Evolutionary conservation across 2,888 invertebrate species (phyloP), one percentile per base, ranked within the genome.

Genomic region (Morinoia aosen): DNA sequence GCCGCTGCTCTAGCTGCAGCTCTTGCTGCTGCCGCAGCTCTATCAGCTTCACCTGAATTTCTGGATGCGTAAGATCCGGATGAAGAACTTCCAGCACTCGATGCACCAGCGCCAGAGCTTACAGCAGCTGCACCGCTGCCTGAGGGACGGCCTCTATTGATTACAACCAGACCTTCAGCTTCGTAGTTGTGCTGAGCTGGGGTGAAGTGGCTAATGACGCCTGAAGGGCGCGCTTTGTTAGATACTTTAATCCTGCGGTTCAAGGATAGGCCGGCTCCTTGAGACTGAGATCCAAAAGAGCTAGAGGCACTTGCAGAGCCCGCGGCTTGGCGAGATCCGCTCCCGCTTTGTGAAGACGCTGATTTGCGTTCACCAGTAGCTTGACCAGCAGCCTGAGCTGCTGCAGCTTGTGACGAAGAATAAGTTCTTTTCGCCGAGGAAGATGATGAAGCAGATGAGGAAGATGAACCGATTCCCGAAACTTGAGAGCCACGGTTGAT

Each of bases 161-260:
- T 96, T 91, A 95, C 93, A n/a, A 96, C 96, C n/a, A 94, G 94
- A n/a, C 96, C 96, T 95, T 88, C 64, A 64, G 96, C 96, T 48
- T 96, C 96, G 56, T 95, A 96, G 58, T 88, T 94, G 88, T 96
- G 96, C 3, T 96, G 95, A 7, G 96, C 95, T 7, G 96, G 96
- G 12, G 91, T 61, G 91, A 96, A 96, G 95, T 96, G 96, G n/a
- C 76, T 90, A 58, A 96, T 96, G 48, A 95, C 95, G 48, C 61
- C 91, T 33, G 95, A 94, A 7, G n/a, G n/a, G 61, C 96, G 90
- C 0, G 96, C 95, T 25, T 88, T 94, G 57, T 95, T 95, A 88
- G 94, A 95, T 14, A 96, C 96, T 39, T 61, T 95, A 64, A 95
- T 64, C 58, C 64, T 61, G 8, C 95, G 39, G 16, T 64, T 95